Base-by-base conservation (phyloP, 2,888 invertebrate species). In the Periphyllus acericola region DNA sequence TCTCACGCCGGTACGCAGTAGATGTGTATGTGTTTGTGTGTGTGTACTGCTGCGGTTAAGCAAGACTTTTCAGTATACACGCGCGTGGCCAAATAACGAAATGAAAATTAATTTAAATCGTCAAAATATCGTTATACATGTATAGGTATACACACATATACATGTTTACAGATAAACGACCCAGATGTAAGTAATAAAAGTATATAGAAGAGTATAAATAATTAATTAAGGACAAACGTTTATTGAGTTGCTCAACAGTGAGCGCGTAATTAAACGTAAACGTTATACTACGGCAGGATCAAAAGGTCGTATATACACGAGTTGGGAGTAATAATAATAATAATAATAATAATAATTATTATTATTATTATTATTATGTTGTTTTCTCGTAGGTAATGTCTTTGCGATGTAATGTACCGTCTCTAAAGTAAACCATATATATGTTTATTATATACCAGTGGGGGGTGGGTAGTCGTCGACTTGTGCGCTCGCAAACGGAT, bases 191-290 rank as follows among this genome's bases (percentile, higher is more conserved):
- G 46, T 71, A 55, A 40, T 46, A 17, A n/a, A 75, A 83, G 29
- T 60, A 60, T 25, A 25, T 25, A 25, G 75, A 66, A 75, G 21
- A 83, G 6, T 60, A 40, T 34, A 40, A 83, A 75, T 66, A 40
- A 40, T 76, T 75, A 40, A 83, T 76, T 25, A 25, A 40, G 75
- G 40, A 83, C 75, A 40, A 75, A 66, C 75, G 83, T 83, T 83
- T 83, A 66, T 46, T 25, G n/a, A 60, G 83, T 75, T 17, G n/a
- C 66, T 36, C 74, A 3, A 29, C 46, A 29, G 17, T n/a, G 68
- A 25, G 55, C 29, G 75, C 74, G 9, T 25, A 46, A 83, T 83
- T 83, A 66, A 83, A 83, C 29, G 46, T 68, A 5, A 66, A 74
- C 52, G 78, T 2, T 34, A 11, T 46, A 46, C 55, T 74, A 29